Conservation (phyloP, 2,113 vertebrate genomes). For the Stomatorhinus ivindoensis region DNA sequence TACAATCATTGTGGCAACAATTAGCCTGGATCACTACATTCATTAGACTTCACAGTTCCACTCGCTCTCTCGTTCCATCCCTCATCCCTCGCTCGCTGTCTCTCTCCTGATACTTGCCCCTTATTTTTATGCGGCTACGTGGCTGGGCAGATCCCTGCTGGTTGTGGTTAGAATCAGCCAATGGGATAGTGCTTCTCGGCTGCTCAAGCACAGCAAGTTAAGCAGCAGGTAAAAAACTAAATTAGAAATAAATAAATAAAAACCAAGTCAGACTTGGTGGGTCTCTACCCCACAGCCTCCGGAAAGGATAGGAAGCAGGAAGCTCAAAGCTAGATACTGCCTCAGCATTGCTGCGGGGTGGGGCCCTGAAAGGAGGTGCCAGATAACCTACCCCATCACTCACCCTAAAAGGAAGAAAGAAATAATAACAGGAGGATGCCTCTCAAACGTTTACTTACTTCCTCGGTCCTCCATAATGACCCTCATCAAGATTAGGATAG, state of each 20-base stretch:
- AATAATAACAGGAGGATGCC: conserved; percentile 13
- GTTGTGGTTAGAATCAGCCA: conserved; percentile 23
- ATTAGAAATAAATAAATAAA: not conserved
- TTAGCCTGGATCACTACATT: not conserved
- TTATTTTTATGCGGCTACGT: conserved; percentile 55
- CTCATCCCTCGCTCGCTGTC: not conserved
- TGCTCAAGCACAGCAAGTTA: conserved; percentile 30
- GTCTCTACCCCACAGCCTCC: conserved; percentile 35
- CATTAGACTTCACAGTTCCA: not conserved
- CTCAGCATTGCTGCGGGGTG: not conserved
- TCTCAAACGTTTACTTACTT: conserved; percentile 36
- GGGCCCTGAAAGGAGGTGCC: conserved; percentile 29
- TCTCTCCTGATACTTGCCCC: conserved; percentile 16
- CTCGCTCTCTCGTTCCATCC: conserved; percentile 25
- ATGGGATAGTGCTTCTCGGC: conserved; percentile 21
- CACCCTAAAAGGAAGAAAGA: conserved; percentile 13
- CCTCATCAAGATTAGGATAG: not conserved
- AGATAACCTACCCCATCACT: not conserved
- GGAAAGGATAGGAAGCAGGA: not conserved
- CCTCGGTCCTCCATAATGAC: not conserved
- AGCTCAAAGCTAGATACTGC: not conserved
- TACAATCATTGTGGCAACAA: not conserved
- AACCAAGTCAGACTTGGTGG: conserved; percentile 37
- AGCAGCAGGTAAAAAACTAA: conserved; percentile 33
- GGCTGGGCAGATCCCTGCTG: conserved; percentile 41